These are phyloP conservation scores for Drosophila sp. DNA, from an alignment of 1,140 invertebrate species.

Conservation along the genomic window DNA sequence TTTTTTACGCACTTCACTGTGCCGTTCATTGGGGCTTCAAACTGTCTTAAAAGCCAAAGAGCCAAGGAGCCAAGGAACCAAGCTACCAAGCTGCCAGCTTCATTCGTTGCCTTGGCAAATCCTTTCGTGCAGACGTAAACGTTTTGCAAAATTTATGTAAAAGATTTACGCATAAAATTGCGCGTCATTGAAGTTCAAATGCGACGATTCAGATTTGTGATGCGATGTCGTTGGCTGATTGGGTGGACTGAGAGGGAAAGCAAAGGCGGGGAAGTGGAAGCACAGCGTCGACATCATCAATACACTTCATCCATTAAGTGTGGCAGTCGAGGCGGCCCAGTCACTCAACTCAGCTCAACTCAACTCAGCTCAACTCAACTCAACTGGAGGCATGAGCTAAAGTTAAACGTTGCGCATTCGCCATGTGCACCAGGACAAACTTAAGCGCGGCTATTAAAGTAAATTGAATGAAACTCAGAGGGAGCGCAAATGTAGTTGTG, in stretches of 20 bases:
- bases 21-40: slow-evolving; percentile 36
- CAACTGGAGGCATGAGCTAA: slow-evolving; percentile 10
- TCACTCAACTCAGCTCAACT: slow-evolving; percentile 23
- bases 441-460: slow-evolving; percentile 75
- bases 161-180: slow-evolving; percentile 82
- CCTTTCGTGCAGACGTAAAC: slow-evolving; percentile 77
- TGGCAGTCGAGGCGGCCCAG: slow-evolving; percentile 40
- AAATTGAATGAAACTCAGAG: slow-evolving; percentile 76
- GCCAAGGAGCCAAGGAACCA: slow-evolving; percentile 33
- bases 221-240: neutral
- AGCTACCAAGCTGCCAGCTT: slow-evolving; percentile 28
- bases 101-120: slow-evolving; percentile 48
- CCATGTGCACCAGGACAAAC: slow-evolving; percentile 62
- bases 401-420: slow-evolving; percentile 74
- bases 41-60: slow-evolving; percentile 61
- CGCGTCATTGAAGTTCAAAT: slow-evolving; percentile 82
- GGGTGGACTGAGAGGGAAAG: neutral
- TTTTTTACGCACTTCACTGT: slow-evolving; percentile 67
- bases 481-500: too few relatives aligned
- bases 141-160: slow-evolving; percentile 78
- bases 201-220: slow-evolving; percentile 69
- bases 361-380: slow-evolving; percentile 12
- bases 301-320: slow-evolving; percentile 66
- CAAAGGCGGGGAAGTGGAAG: too few relatives aligned
- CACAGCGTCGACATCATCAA: slow-evolving; percentile 66